phyloP scores from a whole-genome alignment of 2,888 invertebrate genomes.

The Syrphus vitripennis region DNA sequence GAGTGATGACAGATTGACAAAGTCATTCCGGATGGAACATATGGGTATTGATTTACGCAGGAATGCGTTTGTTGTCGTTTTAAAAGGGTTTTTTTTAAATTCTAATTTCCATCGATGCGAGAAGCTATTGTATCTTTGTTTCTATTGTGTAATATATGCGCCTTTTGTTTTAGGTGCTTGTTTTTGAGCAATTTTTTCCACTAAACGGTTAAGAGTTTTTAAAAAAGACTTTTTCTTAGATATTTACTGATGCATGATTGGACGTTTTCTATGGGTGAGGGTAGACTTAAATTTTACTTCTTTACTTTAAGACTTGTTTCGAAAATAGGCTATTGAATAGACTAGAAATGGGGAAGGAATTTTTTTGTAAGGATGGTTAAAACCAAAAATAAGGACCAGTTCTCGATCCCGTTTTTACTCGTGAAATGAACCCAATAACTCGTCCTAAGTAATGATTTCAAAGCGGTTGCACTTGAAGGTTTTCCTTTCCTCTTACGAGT shows the following conservation, averaged over 20 bases:
- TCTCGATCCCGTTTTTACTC: no score
- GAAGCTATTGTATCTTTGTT: slow-evolving; percentile 28
- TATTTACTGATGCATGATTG: neutral
- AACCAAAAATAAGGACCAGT: no score
- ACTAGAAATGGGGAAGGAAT: no score
- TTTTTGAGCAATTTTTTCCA: slow-evolving; percentile 33
- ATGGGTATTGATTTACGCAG: slow-evolving; percentile 57
- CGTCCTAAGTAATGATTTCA: no score
- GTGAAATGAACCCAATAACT: no score
- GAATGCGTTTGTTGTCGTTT: slow-evolving; percentile 37
- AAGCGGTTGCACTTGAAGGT: no score
- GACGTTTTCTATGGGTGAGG: no score
- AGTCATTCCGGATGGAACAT: slow-evolving; percentile 61
- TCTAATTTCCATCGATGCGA: slow-evolving; percentile 31
- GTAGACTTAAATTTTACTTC: no score
- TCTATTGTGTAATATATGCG: slow-evolving; percentile 1
- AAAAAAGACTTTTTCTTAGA: neutral
- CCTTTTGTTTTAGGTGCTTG: slow-evolving; percentile 48
- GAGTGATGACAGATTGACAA: slow-evolving; percentile 45
- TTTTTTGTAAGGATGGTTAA: no score
- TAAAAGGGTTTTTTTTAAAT: slow-evolving; percentile 45
- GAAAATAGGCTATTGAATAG: no score
- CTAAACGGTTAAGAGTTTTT: neutral
- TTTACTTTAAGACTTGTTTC: no score
- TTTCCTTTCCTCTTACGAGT: no score